Evolutionary conservation across 2,797 vertebrate species (phyloP).

Genomic region (Platalea minor): DNA sequence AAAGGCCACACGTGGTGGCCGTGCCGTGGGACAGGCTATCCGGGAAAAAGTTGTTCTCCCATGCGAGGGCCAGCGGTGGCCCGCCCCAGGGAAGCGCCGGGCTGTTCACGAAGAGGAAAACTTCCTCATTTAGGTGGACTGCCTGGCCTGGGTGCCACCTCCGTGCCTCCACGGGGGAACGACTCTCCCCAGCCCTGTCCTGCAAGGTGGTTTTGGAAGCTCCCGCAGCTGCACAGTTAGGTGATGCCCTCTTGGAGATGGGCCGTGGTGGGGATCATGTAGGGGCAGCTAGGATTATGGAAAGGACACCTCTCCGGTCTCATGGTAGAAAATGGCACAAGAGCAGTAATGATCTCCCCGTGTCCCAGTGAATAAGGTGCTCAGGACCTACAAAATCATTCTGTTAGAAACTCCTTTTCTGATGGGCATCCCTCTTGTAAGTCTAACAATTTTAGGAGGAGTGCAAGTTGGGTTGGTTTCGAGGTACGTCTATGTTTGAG

Average conservation of each 20-base stretch:
- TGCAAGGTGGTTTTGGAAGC: neutral
- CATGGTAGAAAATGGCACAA: neutral
- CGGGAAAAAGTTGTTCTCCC: neutral
- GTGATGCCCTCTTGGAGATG: neutral
- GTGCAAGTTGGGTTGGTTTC: neutral
- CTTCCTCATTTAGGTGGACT: neutral
- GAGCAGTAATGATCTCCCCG: accelerated
- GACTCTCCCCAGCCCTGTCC: neutral
- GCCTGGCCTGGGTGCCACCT: neutral
- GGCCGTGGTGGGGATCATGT: neutral
- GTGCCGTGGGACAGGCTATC: neutral
- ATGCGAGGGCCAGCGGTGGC: accelerated
- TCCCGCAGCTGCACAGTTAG: neutral
- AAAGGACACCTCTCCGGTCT: neutral
- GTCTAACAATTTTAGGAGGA: neutral
- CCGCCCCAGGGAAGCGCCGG: accelerated
- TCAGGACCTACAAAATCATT: neutral
- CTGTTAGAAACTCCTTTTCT: neutral
- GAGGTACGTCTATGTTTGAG: neutral
- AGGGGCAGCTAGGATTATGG: neutral
- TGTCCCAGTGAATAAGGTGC: neutral
- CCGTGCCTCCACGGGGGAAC: accelerated
- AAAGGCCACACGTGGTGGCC: neutral
- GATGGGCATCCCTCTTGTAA: neutral
- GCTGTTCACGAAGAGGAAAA: neutral